Evolutionary conservation across 2,888 invertebrate species (phyloP), one percentile per base, ranked within the genome.

Genomic region (Idaea aversata): DNA sequence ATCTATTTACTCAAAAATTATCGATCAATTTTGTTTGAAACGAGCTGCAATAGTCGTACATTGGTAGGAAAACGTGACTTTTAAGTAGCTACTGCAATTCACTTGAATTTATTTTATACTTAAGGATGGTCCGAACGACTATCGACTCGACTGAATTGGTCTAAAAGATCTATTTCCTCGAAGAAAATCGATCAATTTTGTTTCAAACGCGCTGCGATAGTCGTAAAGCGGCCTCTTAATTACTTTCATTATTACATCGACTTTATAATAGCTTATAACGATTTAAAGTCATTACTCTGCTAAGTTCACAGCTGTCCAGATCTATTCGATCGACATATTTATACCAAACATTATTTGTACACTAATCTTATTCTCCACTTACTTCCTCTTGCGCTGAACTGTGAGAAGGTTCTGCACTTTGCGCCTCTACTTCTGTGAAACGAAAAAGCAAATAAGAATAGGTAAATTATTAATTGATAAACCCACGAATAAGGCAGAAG

Each of bases 351-450:
- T 63, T 35, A 59, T 59, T 63, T 64, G 66, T 36, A 63, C 60
- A 65, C 60, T 63, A 60, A 63, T 65, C n/a, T 70, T 83, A 78
- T 73, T 79, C 78, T 25, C 73, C 85, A 15, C 75, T 78, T 7
- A 70, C 69, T 34, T 81, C 79, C 57, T 86, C 90, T 63, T 88
- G 82, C 6, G 91, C 89, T 71, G 82, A 80, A 72, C 86, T 91
- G 76, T 93, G 91, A n/a, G 90, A 88, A 0, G 92, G 90, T 67
- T 93, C 91, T 4, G 83, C 76, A 61, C 72, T 76, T 70, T 88
- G 88, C 47, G 84, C 84, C 72, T 90, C 91, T 4, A 90, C 89
- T 77, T 90, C 93, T 93, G 81, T 61, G 77, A 85, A 80, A 60
- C 75, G 74, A 68, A 64, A 66, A 68, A 61, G 47, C 34, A 65